Base-by-base conservation (phyloP, 2,113 vertebrate species). In the Thymallus thymallus region DNA sequence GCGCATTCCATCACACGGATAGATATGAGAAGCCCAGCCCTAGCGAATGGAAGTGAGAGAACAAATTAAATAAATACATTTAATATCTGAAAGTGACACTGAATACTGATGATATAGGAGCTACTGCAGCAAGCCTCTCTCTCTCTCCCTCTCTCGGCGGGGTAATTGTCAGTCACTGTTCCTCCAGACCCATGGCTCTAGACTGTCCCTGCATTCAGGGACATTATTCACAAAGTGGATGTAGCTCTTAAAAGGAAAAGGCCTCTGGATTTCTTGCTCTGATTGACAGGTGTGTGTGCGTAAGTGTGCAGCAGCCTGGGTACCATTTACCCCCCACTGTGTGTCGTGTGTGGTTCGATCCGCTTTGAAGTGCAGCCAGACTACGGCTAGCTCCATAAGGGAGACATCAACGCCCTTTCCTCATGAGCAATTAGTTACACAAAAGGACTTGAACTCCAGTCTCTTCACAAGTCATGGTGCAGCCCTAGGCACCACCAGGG, bases 41-140 rank as follows among this genome's bases (percentile, higher is more conserved):
- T 72, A 76, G 75, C 84, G 82, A 80, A 82, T 81, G 81, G 66
- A 84, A 65, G 76, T 69, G 78, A 82, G 77, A 75, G 77, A 82
- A 74, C 55, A 75, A 86, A 86, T 81, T 63, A 83, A 88, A 84
- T 84, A 85, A 89, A 85, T 84, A 85, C 87, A 77, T 74, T 74
- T 32, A 82, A 65, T 67, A 68, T 81, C 68, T 85, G 60, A 1
- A 65, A 76, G 48, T 85, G 83, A 78, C 84, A 77, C 76, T 72
- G 81, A 80, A 81, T 76, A 77, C 77, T 74, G 73, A 82, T 82
- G 77, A 78, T 69, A 46, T 69, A 41, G 68, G 29, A 81, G 73
- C 26, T 60, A 73, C 71, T 51, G 48, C 48, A 51, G 12, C 16
- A 10, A 9, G 20, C n/a, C n/a, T 23, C 3, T 13, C 16, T 23